Evolutionary conservation across 2,888 invertebrate genomes (phyloP), one percentile per base, ranked within the genome.

Genomic region (Dichetophora obliterata): DNA sequence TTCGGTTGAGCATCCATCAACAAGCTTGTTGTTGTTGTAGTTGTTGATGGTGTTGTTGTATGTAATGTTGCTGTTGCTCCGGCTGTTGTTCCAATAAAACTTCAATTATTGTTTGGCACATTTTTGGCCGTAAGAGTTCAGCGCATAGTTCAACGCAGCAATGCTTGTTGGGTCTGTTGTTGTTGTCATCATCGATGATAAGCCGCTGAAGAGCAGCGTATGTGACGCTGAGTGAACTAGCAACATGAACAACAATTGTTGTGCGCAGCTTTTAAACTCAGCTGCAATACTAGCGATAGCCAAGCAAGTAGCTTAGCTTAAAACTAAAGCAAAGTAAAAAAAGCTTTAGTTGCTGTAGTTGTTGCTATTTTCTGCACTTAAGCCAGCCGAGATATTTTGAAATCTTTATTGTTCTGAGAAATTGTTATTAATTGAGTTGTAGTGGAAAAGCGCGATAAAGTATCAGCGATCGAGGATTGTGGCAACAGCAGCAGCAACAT

Each of bases 381-480:
- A 52, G 16, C 57, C 43, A 24, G 34, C 66, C 65, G 34, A 61
- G 74, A 66, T 63, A 50, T 74, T 74, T 65, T 66, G 72, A 79
- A 80, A 80, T 78, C 84, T 85, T 85, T 85, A 85, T 87, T 86
- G 84, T 86, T 84, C 85, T 85, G 85, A 86, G 86, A 87, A 86
- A 87, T 88, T 87, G 86, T 87, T 88, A 88, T 87, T 88, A 88
- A 88, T 88, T 88, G 86, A 88, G 87, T 86, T 87, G 87, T 86
- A 81, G 78, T 74, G 76, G 37, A 77, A 65, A 76, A 76, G 76
- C 75, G 78, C 77, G 82, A 83, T 82, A 81, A 74, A 77, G 66
- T 82, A 82, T 82, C 81, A 77, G 78, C 70, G 77, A 76, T 80
- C 80, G 78, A 78, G 76, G 77, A 79, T 24, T 75, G 66, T 37